These are phyloP conservation scores for Allolobophora icterica DNA, from an alignment of 2,888 invertebrate genomes.

Conservation along the genomic window DNA sequence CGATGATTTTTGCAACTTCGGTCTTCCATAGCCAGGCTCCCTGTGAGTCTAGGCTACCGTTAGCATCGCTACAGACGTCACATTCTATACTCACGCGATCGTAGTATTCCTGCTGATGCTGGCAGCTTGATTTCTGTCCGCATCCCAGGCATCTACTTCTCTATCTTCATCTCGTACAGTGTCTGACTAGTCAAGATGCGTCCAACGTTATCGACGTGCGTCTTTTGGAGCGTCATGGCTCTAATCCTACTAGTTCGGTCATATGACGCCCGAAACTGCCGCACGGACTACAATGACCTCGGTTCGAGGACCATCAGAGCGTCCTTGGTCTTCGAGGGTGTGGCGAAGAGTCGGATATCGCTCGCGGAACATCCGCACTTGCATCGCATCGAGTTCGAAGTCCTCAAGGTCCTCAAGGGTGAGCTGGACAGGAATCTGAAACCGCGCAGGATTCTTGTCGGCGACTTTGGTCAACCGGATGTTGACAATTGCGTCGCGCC, in stretches of 20 bases:
- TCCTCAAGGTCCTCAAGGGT: constrained; percentile 3
- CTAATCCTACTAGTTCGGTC: not conserved
- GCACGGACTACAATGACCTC: constrained; percentile 19
- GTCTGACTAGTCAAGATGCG: constrained; percentile 6
- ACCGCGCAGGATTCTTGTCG: not conserved
- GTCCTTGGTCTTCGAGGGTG: constrained; percentile 17
- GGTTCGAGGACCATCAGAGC: not conserved
- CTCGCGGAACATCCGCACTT: not conserved
- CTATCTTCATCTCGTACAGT: not conserved
- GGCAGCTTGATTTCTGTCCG: not conserved
- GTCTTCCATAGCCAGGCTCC: not conserved
- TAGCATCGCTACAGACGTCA: not conserved
- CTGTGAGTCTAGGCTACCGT: not conserved
- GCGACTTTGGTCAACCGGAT: not conserved
- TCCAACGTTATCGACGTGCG: not conserved
- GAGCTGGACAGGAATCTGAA: not conserved
- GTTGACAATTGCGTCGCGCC: not conserved
- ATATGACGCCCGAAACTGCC: not conserved
- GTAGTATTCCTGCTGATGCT: not conserved
- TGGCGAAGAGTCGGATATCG: not conserved
- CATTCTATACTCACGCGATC: not conserved
- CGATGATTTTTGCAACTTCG: not conserved
- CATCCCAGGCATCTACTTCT: not conserved
- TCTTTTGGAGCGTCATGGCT: not conserved
- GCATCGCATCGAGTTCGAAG: not conserved